Conservation (phyloP, 1,140 invertebrate genomes). For the Panulirus ornatus region DNA sequence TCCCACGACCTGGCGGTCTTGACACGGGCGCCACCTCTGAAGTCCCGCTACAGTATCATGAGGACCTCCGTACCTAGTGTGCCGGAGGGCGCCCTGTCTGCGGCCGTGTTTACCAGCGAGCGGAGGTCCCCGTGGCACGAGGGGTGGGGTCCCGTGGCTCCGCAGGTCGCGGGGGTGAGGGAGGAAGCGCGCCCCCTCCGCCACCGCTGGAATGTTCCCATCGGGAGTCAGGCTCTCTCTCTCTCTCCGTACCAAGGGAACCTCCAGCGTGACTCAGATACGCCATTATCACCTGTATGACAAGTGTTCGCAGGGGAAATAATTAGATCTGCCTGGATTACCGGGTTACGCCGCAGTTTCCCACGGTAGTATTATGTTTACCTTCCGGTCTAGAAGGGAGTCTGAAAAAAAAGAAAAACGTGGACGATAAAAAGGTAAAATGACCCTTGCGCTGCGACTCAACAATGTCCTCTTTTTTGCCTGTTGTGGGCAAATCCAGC, state of each 20-base stretch:
- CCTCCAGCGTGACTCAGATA: neutral
- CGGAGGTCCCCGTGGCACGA: neutral
- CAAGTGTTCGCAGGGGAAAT: neutral
- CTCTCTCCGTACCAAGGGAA: neutral
- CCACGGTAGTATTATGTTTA: constrained; percentile 16
- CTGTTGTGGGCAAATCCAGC: constrained; percentile 1
- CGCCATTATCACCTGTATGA: constrained; percentile 15
- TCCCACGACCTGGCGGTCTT: neutral
- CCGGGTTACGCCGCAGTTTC: constrained; percentile 2
- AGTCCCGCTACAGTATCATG: neutral
- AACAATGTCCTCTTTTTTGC: constrained; percentile 14
- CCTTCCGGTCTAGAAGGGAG: constrained; percentile 37
- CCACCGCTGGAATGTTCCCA: constrained; percentile 17
- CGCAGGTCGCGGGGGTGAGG: neutral
- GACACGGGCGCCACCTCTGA: neutral
- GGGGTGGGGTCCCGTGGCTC: neutral
- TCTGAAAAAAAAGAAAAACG: constrained; percentile 3
- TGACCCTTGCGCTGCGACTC: constrained; percentile 11
- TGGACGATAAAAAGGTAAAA: constrained; percentile 17
- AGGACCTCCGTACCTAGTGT: neutral
- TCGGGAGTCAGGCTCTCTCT: neutral
- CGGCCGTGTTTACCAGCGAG: constrained; percentile 2
- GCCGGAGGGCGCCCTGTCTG: neutral
- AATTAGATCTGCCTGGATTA: neutral
- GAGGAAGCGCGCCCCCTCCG: neutral